A percentile compares a stretch with the other conserved stretches of the same genome.
Conservation (phyloP, 2,888 invertebrate species). For the Eupithecia insigniata region DNA sequence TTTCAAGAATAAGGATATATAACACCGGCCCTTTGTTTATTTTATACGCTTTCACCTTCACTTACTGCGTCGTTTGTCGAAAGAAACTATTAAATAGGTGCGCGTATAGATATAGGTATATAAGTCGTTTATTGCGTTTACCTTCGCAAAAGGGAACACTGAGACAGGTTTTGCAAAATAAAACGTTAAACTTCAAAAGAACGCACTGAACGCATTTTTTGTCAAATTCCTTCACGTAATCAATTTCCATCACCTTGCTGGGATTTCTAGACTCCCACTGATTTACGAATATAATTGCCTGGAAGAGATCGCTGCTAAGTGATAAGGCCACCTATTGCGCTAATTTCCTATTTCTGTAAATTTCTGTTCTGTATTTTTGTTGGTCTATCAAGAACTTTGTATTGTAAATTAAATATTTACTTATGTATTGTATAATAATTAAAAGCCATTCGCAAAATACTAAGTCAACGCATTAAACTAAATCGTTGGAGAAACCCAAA, state of each 20-base stretch:
- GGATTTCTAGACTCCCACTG: neutral
- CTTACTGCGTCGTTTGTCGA: slow-evolving; percentile 12
- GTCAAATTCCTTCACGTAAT: neutral
- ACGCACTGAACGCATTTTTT: neutral
- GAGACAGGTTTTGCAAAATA: neutral
- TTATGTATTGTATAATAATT: neutral
- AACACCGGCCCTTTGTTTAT: slow-evolving; percentile 3
- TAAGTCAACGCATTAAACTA: neutral
- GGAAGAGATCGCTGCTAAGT: neutral
- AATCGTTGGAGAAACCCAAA: neutral
- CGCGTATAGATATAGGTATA: neutral
- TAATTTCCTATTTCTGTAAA: neutral
- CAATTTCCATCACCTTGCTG: neutral
- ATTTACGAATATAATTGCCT: neutral
- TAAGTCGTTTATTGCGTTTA: neutral
- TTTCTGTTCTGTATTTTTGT: neutral
- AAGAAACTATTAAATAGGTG: no score
- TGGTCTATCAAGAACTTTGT: neutral
- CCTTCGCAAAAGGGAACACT: neutral
- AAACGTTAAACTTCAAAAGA: neutral
- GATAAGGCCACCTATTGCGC: neutral
- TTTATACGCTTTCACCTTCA: slow-evolving; percentile 4
- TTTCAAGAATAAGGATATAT: slow-evolving; percentile 55
- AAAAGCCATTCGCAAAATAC: neutral
- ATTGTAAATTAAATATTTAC: no score